Evolutionary conservation across 2,888 invertebrate genomes (phyloP).

Genomic region (Craniophora ligustri): DNA sequence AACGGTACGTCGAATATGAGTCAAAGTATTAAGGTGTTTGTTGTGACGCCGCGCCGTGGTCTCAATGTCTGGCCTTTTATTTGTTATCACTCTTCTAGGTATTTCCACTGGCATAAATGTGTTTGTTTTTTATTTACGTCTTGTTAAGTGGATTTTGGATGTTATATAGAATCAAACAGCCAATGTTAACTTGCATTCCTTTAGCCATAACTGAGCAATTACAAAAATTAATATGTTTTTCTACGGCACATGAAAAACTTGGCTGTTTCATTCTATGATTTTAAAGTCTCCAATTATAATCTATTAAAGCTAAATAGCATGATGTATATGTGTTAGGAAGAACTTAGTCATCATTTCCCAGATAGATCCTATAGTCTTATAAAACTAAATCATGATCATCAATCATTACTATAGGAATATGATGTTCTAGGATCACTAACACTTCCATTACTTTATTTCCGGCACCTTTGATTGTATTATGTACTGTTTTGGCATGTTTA

Average conservation of each 20-base stretch:
- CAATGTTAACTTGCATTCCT: conserved; percentile 12
- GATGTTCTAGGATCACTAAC: conserved; percentile 62
- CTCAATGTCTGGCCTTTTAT: conserved; percentile 66
- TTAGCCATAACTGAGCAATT: too few species aligned
- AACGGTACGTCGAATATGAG: conserved; percentile 25
- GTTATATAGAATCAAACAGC: conserved; percentile 43
- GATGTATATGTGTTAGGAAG: conserved; percentile 81
- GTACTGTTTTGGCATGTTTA: conserved; percentile 72
- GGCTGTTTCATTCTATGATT: conserved; percentile 41
- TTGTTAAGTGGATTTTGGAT: conserved; percentile 61
- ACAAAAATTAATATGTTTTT: too few species aligned
- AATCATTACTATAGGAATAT: conserved; percentile 42
- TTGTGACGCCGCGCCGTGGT: conserved; percentile 68
- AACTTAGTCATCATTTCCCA: conserved; percentile 49
- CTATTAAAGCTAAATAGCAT: conserved; percentile 72
- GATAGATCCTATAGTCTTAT: conserved; percentile 50
- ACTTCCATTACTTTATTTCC: conserved; percentile 66
- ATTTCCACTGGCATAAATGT: conserved; percentile 72
- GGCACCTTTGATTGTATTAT: conserved; percentile 70
- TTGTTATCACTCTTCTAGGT: conserved; percentile 77
- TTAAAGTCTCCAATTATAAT: conserved; percentile 43
- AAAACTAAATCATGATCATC: conserved; percentile 50
- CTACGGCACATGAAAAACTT: neutral
- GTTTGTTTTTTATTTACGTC: conserved; percentile 64
- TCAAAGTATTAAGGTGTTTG: conserved; percentile 45